These are phyloP conservation scores for Ctenodactylus gundi DNA, from an alignment of 2,113 vertebrate species.

Conservation along the genomic window DNA sequence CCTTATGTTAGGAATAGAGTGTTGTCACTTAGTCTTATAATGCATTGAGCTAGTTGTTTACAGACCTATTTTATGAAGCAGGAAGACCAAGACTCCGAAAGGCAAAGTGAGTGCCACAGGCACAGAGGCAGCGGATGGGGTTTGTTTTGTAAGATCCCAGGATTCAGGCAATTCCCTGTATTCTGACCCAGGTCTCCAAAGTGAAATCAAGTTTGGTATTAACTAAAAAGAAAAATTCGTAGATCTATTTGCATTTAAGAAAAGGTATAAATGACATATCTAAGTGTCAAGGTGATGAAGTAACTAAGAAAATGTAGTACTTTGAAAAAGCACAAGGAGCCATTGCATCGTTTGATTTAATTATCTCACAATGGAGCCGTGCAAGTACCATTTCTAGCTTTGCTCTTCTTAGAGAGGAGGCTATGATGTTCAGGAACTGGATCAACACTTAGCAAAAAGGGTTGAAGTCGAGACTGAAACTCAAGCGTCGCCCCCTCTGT, in stretches of 20 bases:
- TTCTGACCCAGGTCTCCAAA: background rate
- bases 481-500: background rate
- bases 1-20: background rate
- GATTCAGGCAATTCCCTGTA: background rate
- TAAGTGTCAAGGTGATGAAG: background rate
- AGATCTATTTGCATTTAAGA: background rate
- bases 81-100: background rate
- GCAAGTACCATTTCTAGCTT: background rate
- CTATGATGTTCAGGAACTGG: background rate
- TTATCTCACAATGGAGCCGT: background rate
- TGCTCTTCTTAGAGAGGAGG: background rate
- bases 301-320: background rate
- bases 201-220: background rate
- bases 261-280: background rate
- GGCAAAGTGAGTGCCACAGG: background rate
- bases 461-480: background rate
- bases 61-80: background rate
- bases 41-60: background rate
- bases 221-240: background rate
- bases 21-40: background rate
- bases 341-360: background rate
- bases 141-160: background rate
- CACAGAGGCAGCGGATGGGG: background rate
- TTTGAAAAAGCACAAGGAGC: background rate
- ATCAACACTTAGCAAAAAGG: background rate